Conservation (phyloP, 2,113 vertebrate species). For the Callipepla californica region DNA sequence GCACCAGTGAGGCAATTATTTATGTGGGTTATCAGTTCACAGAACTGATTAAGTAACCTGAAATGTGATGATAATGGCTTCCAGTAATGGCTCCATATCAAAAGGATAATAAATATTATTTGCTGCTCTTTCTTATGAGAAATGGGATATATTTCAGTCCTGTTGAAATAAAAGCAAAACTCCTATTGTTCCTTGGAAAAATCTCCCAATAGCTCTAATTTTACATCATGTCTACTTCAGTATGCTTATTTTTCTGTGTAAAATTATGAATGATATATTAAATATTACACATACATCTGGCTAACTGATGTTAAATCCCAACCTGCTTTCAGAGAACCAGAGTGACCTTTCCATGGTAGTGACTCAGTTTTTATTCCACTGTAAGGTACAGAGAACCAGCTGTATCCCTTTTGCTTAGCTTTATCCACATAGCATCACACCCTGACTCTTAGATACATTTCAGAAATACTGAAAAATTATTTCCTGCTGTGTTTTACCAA, state of each 20-base stretch:
- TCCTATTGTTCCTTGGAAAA: conserved; percentile 24
- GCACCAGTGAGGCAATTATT: conserved; percentile 48
- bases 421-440: neutral
- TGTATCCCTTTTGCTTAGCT: neutral
- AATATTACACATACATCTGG: conserved; percentile 26
- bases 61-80: conserved; percentile 66
- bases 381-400: neutral
- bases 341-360: conserved; percentile 13
- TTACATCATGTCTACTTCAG: conserved; percentile 26
- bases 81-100: conserved; percentile 58
- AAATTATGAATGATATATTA: neutral
- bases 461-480: conserved; percentile 11
- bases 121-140: conserved; percentile 33
- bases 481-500: conserved; percentile 31
- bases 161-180: conserved; percentile 47
- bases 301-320: conserved; percentile 15
- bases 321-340: neutral
- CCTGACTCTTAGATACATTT: neutral
- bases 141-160: conserved; percentile 37
- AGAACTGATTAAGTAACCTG: conserved; percentile 62
- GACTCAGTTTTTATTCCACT: neutral
- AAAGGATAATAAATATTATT: conserved; percentile 58
- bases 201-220: conserved; percentile 3
- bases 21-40: conserved; percentile 66
- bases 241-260: neutral